Base-by-base conservation (phyloP, 2,888 invertebrate genomes). In the Carcina quercana region DNA sequence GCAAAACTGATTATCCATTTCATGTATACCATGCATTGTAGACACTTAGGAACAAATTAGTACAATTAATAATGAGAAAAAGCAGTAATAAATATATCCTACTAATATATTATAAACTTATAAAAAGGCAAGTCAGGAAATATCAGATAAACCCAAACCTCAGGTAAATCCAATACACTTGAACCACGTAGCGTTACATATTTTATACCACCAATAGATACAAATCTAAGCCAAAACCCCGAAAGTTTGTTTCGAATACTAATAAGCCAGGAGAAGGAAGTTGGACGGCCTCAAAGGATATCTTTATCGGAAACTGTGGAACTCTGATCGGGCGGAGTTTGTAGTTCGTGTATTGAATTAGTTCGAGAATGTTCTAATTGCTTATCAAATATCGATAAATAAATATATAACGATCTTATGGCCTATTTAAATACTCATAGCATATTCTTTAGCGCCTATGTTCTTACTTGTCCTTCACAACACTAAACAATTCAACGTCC, bases 191-290 rank as follows among this genome's bases (percentile, higher is more conserved):
- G 15, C 27, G 30, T 32, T 40, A 37, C 37, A 30, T 43, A 45
- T 43, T 45, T 46, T 47, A n/a, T n/a, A n/a, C n/a, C n/a, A 40
- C 35, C n/a, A 28, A 37, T 37, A 37, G 38, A 45, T 45, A 43
- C 43, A 42, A 47, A 50, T 47, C 46, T 45, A 44, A 45, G 43
- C 47, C 43, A 41, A 41, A 41, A 45, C 42, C 36, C 46, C 49
- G 31, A 47, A 50, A 51, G 36, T 49, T 51, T 45, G 46, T 40
- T 41, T 29, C 40, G 49, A 46, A 51, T 51, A 47, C 47, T 48
- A 46, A 50, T 50, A 30, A 40, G 32, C 32, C 24, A 28, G 21
- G 28, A 24, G 28, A 31, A 17, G 35, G 28, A 25, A 32, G 25
- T 14, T 17, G 22, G 38, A 12, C 31, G 29, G 20, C 25, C 25